phyloP scores from a whole-genome alignment of 2,113 vertebrate species.

The Xiphias gladius region DNA sequence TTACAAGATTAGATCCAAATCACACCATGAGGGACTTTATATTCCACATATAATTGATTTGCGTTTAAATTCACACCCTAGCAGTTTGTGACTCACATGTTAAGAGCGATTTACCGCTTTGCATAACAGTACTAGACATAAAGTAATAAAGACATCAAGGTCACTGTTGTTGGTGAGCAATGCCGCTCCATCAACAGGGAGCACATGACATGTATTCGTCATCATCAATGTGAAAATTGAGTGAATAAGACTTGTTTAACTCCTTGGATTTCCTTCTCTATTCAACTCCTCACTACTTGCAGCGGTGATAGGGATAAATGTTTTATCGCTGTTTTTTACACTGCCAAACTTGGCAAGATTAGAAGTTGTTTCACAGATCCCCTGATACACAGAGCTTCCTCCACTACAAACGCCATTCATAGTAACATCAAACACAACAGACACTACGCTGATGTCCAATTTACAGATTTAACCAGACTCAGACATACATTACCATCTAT shows the following conservation, averaged over 20 bases:
- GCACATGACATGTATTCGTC: neutral
- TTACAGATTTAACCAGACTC: conserved; percentile 19
- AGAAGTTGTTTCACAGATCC: conserved; percentile 1
- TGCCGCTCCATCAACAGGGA: conserved; percentile 1
- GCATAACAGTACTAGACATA: neutral
- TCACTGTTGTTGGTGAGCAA: neutral
- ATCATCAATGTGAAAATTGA: neutral
- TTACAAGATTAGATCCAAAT: conserved; percentile 22
- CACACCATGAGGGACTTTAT: neutral
- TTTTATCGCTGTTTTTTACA: neutral
- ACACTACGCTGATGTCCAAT: conserved; percentile 21
- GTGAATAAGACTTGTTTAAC: neutral
- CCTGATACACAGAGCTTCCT: neutral
- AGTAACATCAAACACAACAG: conserved; percentile 19
- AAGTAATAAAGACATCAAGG: neutral
- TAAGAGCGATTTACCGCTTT: conserved; percentile 10
- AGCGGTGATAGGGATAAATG: neutral
- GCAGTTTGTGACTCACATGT: conserved; percentile 9
- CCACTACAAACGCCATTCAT: conserved; percentile 7
- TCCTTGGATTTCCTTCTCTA: neutral
- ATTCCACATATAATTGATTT: conserved; percentile 4
- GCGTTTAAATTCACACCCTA: neutral
- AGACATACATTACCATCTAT: conserved; percentile 28
- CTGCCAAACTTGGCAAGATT: conserved; percentile 9
- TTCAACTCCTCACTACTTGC: neutral